Conservation (phyloP, 2,888 invertebrate genomes). For the Halictus quadricinctus region DNA sequence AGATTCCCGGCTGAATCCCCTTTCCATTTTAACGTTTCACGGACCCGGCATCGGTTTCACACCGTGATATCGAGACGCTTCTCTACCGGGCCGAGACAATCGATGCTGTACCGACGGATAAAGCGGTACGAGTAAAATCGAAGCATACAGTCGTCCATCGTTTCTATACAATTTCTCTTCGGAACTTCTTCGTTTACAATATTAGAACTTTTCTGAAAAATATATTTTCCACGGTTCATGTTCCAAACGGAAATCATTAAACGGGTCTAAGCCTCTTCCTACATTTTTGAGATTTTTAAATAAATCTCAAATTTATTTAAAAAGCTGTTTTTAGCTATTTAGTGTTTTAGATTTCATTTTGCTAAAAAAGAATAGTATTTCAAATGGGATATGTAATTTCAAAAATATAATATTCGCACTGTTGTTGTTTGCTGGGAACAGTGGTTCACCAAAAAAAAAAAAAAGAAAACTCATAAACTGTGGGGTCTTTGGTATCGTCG, state of each 20-base stretch:
- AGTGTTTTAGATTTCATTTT: no score
- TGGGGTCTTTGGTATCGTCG: not conserved
- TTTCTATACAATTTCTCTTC: no score
- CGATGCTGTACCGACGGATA: not conserved
- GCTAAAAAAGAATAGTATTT: no score
- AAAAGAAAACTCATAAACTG: not conserved
- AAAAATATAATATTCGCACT: no score
- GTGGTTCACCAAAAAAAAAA: not conserved
- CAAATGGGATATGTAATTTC: no score
- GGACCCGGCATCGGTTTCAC: not conserved
- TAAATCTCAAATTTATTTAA: no score
- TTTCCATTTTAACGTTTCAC: constrained; percentile 12
- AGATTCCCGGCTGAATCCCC: constrained; percentile 37
- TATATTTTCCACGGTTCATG: not conserved
- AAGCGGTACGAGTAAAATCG: not conserved
- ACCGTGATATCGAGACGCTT: not conserved
- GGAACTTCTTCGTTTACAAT: not conserved
- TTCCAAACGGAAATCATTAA: not conserved
- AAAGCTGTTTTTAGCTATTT: no score
- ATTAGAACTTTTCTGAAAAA: not conserved
- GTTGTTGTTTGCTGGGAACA: not conserved
- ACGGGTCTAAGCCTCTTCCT: not conserved
- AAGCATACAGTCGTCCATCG: not conserved
- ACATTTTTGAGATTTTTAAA: no score
- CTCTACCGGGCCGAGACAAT: not conserved